Evolutionary conservation across 2,888 invertebrate species (phyloP), one percentile per base, ranked within the genome.

Genomic region (Papilio gigon): DNA sequence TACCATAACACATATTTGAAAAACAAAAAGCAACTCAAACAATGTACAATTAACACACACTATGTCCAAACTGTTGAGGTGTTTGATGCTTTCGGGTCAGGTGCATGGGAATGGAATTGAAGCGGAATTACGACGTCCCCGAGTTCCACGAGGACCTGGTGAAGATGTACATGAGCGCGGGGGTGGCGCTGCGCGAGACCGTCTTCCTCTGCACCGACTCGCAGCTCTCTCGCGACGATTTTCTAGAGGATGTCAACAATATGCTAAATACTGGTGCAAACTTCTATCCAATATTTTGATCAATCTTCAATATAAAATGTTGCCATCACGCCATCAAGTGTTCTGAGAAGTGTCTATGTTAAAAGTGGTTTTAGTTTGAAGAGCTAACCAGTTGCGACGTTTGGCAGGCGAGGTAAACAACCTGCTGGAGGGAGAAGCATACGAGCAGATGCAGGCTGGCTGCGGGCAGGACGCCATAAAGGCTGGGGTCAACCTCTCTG

Each of bases 171-270:
- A 94, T 95, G 79, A 92, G 94, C 65, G 97, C 97, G 0, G 98
- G 98, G 0, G 94, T 95, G 71, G 81, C 92, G 20, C 94, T 94
- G 74, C 93, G 95, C 70, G 95, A 96, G 70, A 95, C 96, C 0
- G 97, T 97, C 0, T 98, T 98, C 81, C 93, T 98, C 0, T 96
- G 98, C 82, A 96, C 97, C 3, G 98, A 98, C 81, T 97, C 97
- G 0, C 97, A 98, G 89, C 97, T 98, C 75, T 95, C 97, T 0
- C 94, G 95, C 70, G 98, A 98, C 81, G 97, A 97, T 81, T 98
- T 98, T 83, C 89, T 98, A 0, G 98, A 98, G 83, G 98, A 98
- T 77, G 96, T 98, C 61, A 98, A 98, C 82, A 98, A 98, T 79
- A 96, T 98, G 81, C 92, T 98, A 0, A 98, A 98, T 85, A 97